A percentile compares a stretch with the other conserved stretches of the same genome.
Evolutionary conservation across 2,888 invertebrate species (phyloP).

Genomic region (Xanthia togata): DNA sequence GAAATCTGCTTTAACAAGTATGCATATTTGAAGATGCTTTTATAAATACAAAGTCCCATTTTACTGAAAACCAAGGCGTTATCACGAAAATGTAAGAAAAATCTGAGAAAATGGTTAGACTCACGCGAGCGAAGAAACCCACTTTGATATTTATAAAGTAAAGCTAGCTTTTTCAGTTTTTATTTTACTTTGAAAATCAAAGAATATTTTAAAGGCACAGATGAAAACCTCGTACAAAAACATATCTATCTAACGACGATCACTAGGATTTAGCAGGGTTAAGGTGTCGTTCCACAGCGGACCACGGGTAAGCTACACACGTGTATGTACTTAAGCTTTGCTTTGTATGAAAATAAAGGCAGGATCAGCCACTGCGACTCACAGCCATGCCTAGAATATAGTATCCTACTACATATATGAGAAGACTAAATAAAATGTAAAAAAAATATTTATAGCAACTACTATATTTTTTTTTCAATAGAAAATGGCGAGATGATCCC

Average conservation of each 20-base stretch:
- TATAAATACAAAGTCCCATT: slow-evolving; percentile 35
- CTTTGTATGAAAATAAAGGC: neutral
- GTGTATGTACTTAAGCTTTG: neutral
- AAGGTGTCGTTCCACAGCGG: neutral
- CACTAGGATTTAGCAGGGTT: neutral
- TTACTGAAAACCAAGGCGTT: slow-evolving; percentile 34
- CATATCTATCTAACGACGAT: neutral
- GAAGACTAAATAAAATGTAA: too few relatives aligned
- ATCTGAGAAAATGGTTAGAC: slow-evolving; percentile 34
- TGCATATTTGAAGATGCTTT: slow-evolving; percentile 36
- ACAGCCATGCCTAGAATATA: too few relatives aligned
- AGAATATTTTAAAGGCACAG: neutral
- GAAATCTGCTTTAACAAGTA: neutral
- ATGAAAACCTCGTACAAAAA: neutral
- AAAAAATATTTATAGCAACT: too few relatives aligned
- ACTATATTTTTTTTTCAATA: too few relatives aligned
- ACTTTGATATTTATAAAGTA: slow-evolving; percentile 55
- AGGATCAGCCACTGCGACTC: too few relatives aligned
- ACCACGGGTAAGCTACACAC: too few relatives aligned
- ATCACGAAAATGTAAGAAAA: slow-evolving; percentile 45
- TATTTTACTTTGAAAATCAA: neutral
- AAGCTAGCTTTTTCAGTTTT: slow-evolving; percentile 5
- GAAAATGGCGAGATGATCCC: too few relatives aligned
- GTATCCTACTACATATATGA: too few relatives aligned
- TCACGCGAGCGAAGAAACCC: slow-evolving; percentile 13